Percentiles rank a stretch among this genome's conserved stretches.
These are phyloP conservation scores for Lonchura striata DNA, from an alignment of 2,113 vertebrate species.

Conservation along the genomic window DNA sequence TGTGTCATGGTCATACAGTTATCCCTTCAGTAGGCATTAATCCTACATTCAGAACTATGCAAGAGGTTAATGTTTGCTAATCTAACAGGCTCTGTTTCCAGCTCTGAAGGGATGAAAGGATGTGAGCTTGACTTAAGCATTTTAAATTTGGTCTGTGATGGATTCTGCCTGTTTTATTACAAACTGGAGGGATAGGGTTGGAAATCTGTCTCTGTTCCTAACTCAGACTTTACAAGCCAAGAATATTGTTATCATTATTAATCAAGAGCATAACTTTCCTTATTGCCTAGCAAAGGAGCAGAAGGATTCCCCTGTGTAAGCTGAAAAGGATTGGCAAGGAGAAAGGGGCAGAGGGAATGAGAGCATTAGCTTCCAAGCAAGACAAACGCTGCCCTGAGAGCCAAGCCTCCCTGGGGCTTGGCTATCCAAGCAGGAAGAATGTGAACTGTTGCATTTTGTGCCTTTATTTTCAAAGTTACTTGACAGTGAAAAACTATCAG, in stretches of 20 bases:
- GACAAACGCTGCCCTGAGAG: not conserved
- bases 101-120: conserved; percentile 75
- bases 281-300: not conserved
- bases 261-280: not conserved
- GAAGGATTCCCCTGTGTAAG: not conserved
- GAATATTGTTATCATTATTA: conserved; percentile 1
- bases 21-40: conserved; percentile 50
- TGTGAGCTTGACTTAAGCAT: conserved; percentile 56
- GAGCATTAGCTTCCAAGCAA: not conserved
- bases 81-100: conserved; percentile 46
- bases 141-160: conserved; percentile 41
- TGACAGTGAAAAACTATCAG: not conserved
- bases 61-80: conserved; percentile 65
- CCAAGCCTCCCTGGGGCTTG: conserved; percentile 2
- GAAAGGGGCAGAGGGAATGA: not conserved
- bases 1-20: conserved; percentile 11
- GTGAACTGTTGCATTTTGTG: not conserved
- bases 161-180: conserved; percentile 39
- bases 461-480: not conserved
- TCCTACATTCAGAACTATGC: conserved; percentile 30
- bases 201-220: not conserved
- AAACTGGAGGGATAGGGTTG: not conserved
- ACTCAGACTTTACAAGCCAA: not conserved
- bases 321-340: not conserved
- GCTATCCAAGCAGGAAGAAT: conserved; percentile 2